Evolutionary conservation across 2,113 vertebrate species (phyloP), one percentile per base, ranked within the genome.

Genomic region (Rhabdornis inornatus): DNA sequence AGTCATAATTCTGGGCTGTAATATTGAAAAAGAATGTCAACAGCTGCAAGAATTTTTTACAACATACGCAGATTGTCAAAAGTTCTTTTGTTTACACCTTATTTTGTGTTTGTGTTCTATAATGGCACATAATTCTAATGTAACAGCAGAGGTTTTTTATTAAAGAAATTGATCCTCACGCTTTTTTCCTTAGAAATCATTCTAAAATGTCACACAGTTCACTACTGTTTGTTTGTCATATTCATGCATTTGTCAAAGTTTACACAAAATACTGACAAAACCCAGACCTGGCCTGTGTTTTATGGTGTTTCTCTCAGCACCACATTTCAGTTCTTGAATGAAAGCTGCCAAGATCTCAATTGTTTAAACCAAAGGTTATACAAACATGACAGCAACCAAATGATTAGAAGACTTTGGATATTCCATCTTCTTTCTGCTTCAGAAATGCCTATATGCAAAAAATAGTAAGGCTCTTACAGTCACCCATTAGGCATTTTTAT

Each of bases 351-450:
- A 90, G 35, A 75, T 78, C 80, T 90, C 75, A 80, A 44, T n/a
- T 85, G 42, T 70, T 94, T 86, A 94, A 95, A 90, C 27, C 68
- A 91, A 88, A 95, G 90, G 79, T 90, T 88, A 90, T 27, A 74
- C 19, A 94, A 94, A 94, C 69, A 77, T 49, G 55, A 87, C 23
- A 89, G 61, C 53, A 87, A 95, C 25, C 23, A 83, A 84, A 72
- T 72, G 3, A 89, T 89, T 47, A 80, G 55, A 95, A 59, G 70
- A 64, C 40, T 65, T 6, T 16, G 8, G 47, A 44, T 39, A 56
- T 66, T 70, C 33, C 23, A 23, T 65, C 45, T 39, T 89, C 61
- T 40, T 61, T 66, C 78, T 94, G 40, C 33, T 92, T 80, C 25
- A 89, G 37, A 83, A 92, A 76, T 44, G 15, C 59, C 33, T 2